A percentile compares a stretch with the other conserved stretches of the same genome.
Conservation (phyloP, 1,140 invertebrate species). For the Bilobella aurantiaca region DNA sequence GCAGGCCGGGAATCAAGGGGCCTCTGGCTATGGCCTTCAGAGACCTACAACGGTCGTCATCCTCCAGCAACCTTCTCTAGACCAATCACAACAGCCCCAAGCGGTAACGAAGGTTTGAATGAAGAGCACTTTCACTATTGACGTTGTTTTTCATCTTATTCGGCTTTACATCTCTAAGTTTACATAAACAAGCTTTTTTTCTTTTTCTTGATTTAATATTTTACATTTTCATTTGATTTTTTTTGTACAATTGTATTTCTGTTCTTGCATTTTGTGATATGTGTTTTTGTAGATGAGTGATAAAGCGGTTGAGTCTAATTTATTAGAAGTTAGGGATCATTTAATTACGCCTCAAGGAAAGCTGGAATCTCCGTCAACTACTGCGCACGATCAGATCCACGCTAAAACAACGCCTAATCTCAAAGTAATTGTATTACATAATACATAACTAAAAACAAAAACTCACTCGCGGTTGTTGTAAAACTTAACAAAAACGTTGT, state of each 20-base stretch:
- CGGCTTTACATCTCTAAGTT: too few relatives aligned
- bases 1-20: background rate
- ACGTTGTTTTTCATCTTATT: background rate
- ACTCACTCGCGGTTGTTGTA: too few relatives aligned
- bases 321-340: background rate
- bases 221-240: background rate
- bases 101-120: too few relatives aligned
- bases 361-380: background rate
- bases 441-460: too few relatives aligned
- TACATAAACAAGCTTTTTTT: background rate
- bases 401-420: background rate
- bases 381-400: background rate
- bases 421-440: background rate
- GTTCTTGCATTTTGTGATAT: too few relatives aligned
- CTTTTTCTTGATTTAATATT: background rate
- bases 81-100: background rate
- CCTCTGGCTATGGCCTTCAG: background rate
- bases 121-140: too few relatives aligned
- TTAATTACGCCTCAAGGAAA: background rate
- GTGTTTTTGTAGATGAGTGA: conserved; percentile 8
- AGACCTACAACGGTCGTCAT: background rate
- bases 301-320: background rate
- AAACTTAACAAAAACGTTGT: too few relatives aligned
- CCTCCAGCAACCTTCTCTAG: background rate
- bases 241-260: background rate